A percentile compares a stretch with the other conserved stretches of the same genome.
phyloP scores from a whole-genome alignment of 2,888 invertebrate species.

The Alcis repandata region DNA sequence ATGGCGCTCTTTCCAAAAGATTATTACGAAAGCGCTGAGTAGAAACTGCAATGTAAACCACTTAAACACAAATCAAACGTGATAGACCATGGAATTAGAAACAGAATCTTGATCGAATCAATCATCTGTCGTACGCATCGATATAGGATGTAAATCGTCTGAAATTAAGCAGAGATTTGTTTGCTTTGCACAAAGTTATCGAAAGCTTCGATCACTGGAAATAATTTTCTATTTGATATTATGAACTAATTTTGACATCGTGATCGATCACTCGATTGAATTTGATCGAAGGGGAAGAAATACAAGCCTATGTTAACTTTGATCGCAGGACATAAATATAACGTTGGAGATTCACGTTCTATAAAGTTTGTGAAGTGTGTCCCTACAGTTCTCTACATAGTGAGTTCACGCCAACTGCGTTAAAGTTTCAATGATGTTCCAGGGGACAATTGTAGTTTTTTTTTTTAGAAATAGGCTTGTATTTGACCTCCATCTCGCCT shows the following conservation, averaged over 20 bases:
- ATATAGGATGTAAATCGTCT: neutral
- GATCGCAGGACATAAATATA: too few relatives aligned
- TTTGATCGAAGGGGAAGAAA: too few relatives aligned
- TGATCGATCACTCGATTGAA: neutral
- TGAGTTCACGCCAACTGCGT: too few relatives aligned
- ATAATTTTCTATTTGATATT: conserved; percentile 1
- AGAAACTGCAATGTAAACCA: conserved; percentile 14
- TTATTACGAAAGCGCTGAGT: neutral
- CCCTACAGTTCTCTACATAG: too few relatives aligned
- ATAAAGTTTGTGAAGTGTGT: too few relatives aligned
- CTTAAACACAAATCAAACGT: neutral
- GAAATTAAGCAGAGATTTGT: neutral
- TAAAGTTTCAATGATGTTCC: too few relatives aligned
- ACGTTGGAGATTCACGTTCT: too few relatives aligned
- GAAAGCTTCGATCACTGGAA: neutral
- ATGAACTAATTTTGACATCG: neutral
- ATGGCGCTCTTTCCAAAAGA: conserved; percentile 13
- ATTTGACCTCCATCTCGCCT: too few relatives aligned
- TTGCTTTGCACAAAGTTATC: neutral
- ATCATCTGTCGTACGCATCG: neutral
- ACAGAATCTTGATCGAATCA: neutral
- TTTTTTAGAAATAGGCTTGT: too few relatives aligned
- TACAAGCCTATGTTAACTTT: too few relatives aligned
- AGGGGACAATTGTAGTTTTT: too few relatives aligned
- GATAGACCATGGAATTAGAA: too few relatives aligned